Conservation (phyloP, 23 tunicate species). For the Ciona savignyi region DNA sequence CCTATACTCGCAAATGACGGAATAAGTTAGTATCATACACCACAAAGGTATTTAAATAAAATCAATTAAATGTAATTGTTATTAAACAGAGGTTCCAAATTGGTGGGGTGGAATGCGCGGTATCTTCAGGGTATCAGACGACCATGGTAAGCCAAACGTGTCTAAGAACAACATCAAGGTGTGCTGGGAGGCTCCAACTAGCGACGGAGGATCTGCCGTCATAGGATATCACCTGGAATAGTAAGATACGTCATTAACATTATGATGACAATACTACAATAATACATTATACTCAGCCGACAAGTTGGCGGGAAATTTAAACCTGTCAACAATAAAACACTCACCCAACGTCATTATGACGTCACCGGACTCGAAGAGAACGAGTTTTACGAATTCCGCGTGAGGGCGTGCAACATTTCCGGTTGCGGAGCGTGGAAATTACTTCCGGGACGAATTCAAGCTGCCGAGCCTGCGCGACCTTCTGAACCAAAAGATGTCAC, state of each 20-base stretch:
- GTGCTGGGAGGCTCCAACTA: slow-evolving; percentile 86
- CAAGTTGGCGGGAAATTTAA: slow-evolving; percentile 70
- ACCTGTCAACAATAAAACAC: slow-evolving; percentile 93
- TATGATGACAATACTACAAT: background rate
- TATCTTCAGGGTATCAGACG: slow-evolving; percentile 66
- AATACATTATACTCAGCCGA: slow-evolving; percentile 24
- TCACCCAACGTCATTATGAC: slow-evolving; percentile 84
- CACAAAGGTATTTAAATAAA: background rate
- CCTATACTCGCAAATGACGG: slow-evolving; percentile 83
- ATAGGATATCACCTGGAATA: slow-evolving; percentile 81
- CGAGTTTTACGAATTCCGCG: slow-evolving; percentile 59
- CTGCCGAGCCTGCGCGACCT: slow-evolving; percentile 70
- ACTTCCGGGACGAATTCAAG: slow-evolving; percentile 62
- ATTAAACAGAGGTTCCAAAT: slow-evolving; percentile 71
- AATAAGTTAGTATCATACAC: slow-evolving; percentile 33
- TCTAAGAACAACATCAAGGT: slow-evolving; percentile 82
- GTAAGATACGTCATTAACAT: slow-evolving; percentile 12
- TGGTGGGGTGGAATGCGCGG: slow-evolving; percentile 91
- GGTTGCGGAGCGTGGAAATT: slow-evolving; percentile 92
- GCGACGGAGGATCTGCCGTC: slow-evolving; percentile 87
- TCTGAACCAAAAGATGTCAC: slow-evolving; percentile 49
- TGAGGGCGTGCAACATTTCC: slow-evolving; percentile 82
- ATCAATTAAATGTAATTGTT: slow-evolving; percentile 22
- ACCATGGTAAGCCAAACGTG: slow-evolving; percentile 70
- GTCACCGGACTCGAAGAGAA: slow-evolving; percentile 57